Conservation (phyloP, 1,140 invertebrate species). For the Diprion similis region DNA sequence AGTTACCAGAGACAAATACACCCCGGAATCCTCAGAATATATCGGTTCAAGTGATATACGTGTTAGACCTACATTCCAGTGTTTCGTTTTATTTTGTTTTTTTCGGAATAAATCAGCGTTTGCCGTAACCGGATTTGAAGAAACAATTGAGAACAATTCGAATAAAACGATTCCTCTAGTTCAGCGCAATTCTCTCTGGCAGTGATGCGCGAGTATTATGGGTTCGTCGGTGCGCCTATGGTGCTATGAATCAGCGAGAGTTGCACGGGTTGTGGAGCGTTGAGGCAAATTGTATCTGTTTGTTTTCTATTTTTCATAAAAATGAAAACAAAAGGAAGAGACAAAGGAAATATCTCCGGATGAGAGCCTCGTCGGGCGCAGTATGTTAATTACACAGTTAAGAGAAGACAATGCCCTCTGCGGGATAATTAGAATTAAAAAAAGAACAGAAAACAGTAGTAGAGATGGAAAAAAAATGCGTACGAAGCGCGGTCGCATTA, state of each 20-base stretch:
- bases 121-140: too few species aligned
- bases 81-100: too few species aligned
- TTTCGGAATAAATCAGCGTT: too few species aligned
- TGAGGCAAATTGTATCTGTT: background rate
- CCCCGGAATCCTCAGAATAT: too few species aligned
- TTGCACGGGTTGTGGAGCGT: too few species aligned
- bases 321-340: constrained; percentile 7
- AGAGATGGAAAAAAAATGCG: background rate
- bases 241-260: too few species aligned
- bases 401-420: constrained; percentile 15
- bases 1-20: too few species aligned
- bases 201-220: too few species aligned
- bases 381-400: constrained; percentile 17
- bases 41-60: too few species aligned
- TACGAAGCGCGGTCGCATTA: background rate
- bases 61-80: too few species aligned
- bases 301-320: background rate
- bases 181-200: background rate
- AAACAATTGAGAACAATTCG: too few species aligned
- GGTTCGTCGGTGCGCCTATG: too few species aligned
- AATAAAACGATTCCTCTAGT: background rate
- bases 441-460: background rate
- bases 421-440: constrained; percentile 7
- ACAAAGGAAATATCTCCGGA: constrained; percentile 13
- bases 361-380: constrained; percentile 9